Conservation (phyloP, 2,113 vertebrate species). For the Toxostoma redivivum region DNA sequence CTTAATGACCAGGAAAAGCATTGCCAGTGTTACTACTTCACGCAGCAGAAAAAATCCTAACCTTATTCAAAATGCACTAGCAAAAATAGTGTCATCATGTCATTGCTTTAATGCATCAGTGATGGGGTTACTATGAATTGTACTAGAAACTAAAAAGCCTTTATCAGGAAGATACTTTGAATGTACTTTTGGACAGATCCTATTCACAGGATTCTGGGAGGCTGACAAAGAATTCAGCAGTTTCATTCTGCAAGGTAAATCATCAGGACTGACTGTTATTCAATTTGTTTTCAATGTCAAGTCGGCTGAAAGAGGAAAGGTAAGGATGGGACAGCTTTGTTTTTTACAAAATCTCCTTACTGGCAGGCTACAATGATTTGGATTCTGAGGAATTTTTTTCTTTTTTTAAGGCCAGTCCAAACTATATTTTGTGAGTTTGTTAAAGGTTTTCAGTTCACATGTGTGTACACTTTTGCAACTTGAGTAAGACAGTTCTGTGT, state of each 20-base stretch:
- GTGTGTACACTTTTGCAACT: accelerated
- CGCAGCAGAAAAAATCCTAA: neutral
- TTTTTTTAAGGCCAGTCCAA: neutral
- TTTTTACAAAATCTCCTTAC: neutral
- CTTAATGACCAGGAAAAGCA: neutral
- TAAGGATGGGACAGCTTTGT: neutral
- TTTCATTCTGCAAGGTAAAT: neutral
- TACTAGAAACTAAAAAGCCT: neutral
- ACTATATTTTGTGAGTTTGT: neutral
- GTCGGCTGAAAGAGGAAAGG: neutral
- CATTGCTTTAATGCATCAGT: neutral
- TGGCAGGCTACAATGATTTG: neutral
- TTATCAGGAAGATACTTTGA: neutral
- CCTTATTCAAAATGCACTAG: accelerated
- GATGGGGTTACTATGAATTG: neutral
- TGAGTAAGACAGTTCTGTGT: neutral
- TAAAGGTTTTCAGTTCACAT: neutral
- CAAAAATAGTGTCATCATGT: neutral
- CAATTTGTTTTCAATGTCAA: neutral
- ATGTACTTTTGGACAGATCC: neutral
- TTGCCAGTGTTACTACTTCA: neutral
- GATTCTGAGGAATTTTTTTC: neutral
- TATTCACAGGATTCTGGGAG: neutral
- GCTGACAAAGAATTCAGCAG: neutral
- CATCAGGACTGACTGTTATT: neutral